Evolutionary conservation across 2,888 invertebrate genomes (phyloP), one percentile per base, ranked within the genome.

Genomic region (Phyto melanocephala): DNA sequence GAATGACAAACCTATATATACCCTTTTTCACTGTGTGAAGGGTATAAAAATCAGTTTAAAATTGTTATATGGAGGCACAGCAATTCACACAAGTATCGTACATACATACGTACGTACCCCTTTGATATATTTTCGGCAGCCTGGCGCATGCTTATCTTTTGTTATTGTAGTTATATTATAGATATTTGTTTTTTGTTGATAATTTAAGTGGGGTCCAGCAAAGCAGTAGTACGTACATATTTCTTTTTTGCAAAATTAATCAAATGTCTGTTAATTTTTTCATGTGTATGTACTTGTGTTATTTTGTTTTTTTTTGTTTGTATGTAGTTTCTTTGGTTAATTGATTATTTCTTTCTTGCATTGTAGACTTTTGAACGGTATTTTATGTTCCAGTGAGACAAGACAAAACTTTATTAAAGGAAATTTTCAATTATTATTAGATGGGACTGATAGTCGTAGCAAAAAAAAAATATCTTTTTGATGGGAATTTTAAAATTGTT

Each of bases 41-140:
- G n/a, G n/a, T n/a, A n/a, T n/a, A n/a, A n/a, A n/a, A 75, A 65
- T 56, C 63, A 37, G 35, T 60, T 68, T 78, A 60, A 28, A 5
- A 76, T 76, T 76, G 56, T 54, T 54, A 50, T 71, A 13, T 45
- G 52, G 50, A 74, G 6, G 28, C 6, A 28, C 28, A 28, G 63
- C 68, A 74, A 80, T 78, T 67, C 42, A 70, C 50, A 68, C 76
- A 63, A 68, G 81, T 78, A n/a, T n/a, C n/a, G n/a, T n/a, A n/a
- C n/a, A n/a, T n/a, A n/a, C n/a, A n/a, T n/a, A n/a, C n/a, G n/a
- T n/a, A n/a, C n/a, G n/a, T n/a, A 82, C 82, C 79, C 82, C 82
- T 82, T 82, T 82, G 82, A 82, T 82, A 79, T 82, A 33, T 35
- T 75, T 82, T 75, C 79, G 79, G 75, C 82, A 45, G 75, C 52